Evolutionary conservation across 2,888 invertebrate genomes (phyloP).

Genomic region (Creontiades dilutus): DNA sequence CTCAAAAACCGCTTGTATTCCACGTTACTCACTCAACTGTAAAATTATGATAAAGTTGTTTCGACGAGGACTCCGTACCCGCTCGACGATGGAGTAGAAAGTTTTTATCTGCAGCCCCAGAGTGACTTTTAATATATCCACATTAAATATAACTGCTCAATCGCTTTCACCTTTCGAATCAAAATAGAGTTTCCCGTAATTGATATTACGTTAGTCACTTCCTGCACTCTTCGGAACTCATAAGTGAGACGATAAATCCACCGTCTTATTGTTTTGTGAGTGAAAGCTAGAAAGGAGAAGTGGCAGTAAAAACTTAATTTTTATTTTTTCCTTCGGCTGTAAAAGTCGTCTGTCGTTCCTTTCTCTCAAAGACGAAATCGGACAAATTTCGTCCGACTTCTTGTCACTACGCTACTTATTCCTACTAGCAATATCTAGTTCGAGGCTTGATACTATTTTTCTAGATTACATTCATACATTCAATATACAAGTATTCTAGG

Average conservation of each 20-base stretch:
- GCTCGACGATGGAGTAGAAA: neutral
- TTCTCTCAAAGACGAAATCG: neutral
- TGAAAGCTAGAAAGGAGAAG: conserved; percentile 8
- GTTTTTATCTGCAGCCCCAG: neutral
- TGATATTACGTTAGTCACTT: neutral
- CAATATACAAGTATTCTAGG: too few relatives aligned
- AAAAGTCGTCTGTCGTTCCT: neutral
- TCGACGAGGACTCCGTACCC: too few relatives aligned
- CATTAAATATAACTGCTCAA: neutral
- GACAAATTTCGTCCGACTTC: too few relatives aligned
- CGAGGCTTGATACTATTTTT: too few relatives aligned
- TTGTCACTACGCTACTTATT: too few relatives aligned
- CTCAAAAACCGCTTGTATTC: too few relatives aligned
- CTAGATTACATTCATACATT: too few relatives aligned
- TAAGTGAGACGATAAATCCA: conserved; percentile 4
- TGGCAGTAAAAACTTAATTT: neutral
- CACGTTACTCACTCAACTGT: too few relatives aligned
- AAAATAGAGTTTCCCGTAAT: neutral
- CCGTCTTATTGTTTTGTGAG: neutral
- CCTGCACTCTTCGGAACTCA: neutral
- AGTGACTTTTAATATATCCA: neutral
- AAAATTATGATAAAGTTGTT: too few relatives aligned
- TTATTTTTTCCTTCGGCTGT: neutral
- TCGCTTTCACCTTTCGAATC: conserved; percentile 11
- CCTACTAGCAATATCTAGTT: too few relatives aligned